Conservation (phyloP, 2,888 invertebrate genomes). For the Tetropium fuscum region DNA sequence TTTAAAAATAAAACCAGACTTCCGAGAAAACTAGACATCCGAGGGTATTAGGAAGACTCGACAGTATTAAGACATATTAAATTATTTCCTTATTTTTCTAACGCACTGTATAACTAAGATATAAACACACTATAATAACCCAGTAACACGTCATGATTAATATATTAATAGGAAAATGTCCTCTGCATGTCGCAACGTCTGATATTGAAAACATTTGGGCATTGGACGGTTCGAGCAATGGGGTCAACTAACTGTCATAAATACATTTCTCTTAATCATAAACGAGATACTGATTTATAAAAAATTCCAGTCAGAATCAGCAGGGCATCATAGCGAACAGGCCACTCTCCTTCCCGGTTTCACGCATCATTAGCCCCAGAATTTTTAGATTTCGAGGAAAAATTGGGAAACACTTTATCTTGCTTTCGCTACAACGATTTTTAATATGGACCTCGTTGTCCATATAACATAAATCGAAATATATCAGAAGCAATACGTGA, state of each 20-base stretch:
- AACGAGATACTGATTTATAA: conserved; percentile 25
- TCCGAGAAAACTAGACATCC: too few species aligned
- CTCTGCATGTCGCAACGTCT: not conserved
- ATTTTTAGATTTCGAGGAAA: conserved; percentile 45
- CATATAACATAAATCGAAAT: conserved; percentile 52
- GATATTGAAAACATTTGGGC: too few species aligned
- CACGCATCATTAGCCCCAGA: conserved; percentile 54
- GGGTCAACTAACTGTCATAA: conserved; percentile 1
- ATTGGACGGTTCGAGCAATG: too few species aligned
- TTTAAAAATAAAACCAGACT: too few species aligned
- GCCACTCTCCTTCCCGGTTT: conserved; percentile 45
- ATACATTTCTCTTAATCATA: conserved; percentile 14
- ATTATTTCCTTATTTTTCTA: not conserved
- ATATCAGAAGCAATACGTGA: conserved; percentile 49
- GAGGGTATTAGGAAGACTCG: too few species aligned
- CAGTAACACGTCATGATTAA: too few species aligned
- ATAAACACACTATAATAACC: too few species aligned
- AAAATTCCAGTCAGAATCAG: conserved; percentile 38
- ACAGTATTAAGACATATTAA: not conserved
- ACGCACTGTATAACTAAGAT: too few species aligned
- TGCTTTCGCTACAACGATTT: conserved; percentile 59
- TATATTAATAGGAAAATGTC: not conserved
- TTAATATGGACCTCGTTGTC: conserved; percentile 56
- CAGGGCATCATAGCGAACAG: conserved; percentile 28
- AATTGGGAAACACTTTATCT: conserved; percentile 61